A percentile compares a stretch with the other conserved stretches of the same genome.
phyloP scores from a whole-genome alignment of 2,888 invertebrate species.

The Parnassius glacialis region DNA sequence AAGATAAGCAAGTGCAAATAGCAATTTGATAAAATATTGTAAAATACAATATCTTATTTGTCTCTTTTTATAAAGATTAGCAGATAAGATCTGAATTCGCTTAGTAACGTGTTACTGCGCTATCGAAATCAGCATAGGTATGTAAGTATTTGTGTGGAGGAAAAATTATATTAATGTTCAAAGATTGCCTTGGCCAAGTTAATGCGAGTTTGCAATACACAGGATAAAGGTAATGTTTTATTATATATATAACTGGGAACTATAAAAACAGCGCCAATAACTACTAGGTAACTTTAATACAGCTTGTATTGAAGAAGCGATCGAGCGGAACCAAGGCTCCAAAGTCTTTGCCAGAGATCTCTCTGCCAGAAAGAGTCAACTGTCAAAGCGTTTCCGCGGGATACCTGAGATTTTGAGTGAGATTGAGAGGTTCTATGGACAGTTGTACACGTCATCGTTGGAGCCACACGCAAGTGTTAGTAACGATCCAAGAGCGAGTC shows the following conservation, averaged over 20 bases:
- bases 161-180: constrained; percentile 13
- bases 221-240: constrained; percentile 4
- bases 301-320: no score
- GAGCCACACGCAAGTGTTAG: no score
- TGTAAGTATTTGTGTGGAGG: constrained; percentile 8
- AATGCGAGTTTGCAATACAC: constrained; percentile 20
- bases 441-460: no score
- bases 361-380: no score
- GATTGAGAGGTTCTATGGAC: no score
- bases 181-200: constrained; percentile 25
- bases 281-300: no score
- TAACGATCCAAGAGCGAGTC: no score
- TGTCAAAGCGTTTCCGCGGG: no score
- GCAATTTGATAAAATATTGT: constrained; percentile 13
- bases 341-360: no score
- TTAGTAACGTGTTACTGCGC: constrained; percentile 7
- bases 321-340: no score
- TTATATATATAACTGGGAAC: background rate
- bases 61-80: constrained; percentile 5
- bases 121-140: constrained; percentile 2
- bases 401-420: no score
- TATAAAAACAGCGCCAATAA: background rate
- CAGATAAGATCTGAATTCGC: constrained; percentile 16
- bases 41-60: constrained; percentile 10
- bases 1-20: constrained; percentile 33